These are phyloP conservation scores for Ctena decussata DNA, from an alignment of 2,888 invertebrate genomes.

Conservation along the genomic window DNA sequence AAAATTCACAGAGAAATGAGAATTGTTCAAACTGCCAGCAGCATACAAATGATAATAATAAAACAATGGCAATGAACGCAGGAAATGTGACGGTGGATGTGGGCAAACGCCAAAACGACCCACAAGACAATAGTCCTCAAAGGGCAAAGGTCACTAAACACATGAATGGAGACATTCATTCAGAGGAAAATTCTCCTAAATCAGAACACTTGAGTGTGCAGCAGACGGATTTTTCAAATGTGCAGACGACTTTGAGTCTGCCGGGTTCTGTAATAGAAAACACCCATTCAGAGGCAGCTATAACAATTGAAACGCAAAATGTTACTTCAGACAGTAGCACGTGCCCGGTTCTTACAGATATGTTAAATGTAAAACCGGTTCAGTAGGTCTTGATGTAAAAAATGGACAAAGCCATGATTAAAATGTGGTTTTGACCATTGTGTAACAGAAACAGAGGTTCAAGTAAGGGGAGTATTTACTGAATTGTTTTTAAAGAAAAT, in stretches of 20 bases:
- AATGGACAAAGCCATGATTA: no score
- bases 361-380: background rate
- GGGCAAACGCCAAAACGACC: conserved; percentile 44
- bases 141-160: conserved; percentile 60
- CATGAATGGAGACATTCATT: conserved; percentile 63
- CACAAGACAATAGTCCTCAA: conserved; percentile 26
- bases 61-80: background rate
- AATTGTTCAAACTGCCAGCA: background rate
- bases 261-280: background rate
- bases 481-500: no score
- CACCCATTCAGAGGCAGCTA: conserved; percentile 2
- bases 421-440: no score
- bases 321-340: background rate
- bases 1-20: conserved; percentile 23
- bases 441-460: no score
- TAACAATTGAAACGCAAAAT: background rate
- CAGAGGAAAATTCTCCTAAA: conserved; percentile 14
- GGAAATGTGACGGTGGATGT: conserved; percentile 18
- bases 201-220: background rate
- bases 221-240: background rate
- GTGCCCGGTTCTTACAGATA: background rate
- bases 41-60: background rate
- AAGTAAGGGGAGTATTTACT: no score
- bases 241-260: background rate
- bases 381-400: no score